Conservation (phyloP, 2,888 invertebrate genomes). For the Limnephilus marmoratus region DNA sequence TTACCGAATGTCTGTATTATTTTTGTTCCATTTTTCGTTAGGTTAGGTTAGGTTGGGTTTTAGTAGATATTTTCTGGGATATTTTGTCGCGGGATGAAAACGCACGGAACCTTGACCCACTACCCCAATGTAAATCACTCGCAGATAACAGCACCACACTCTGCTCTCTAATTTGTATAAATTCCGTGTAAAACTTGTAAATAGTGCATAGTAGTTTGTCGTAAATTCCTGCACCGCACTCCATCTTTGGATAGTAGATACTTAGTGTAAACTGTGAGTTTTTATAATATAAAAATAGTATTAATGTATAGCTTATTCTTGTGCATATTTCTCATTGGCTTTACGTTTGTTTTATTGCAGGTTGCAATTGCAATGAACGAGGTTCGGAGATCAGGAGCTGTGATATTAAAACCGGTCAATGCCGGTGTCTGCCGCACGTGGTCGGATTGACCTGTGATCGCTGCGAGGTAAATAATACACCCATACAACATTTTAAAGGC, state of each 20-base stretch:
- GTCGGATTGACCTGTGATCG: constrained; percentile 85
- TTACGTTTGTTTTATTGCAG: constrained; percentile 77
- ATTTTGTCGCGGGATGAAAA: too few relatives aligned
- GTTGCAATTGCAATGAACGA: constrained; percentile 88
- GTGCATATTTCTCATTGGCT: constrained; percentile 38
- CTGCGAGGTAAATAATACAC: constrained; percentile 80
- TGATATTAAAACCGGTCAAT: constrained; percentile 87
- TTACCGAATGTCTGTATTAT: too few relatives aligned
- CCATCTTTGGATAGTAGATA: background rate
- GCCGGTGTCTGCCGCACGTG: constrained; percentile 85
- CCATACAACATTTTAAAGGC: background rate
- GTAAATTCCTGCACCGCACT: background rate
- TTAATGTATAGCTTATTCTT: background rate
- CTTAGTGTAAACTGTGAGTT: background rate
- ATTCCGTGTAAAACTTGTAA: too few relatives aligned
- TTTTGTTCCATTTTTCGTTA: too few relatives aligned
- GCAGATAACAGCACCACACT: too few relatives aligned
- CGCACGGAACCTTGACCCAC: too few relatives aligned
- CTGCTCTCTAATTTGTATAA: too few relatives aligned
- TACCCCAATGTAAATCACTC: too few relatives aligned
- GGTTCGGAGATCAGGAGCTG: constrained; percentile 85
- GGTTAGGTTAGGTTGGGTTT: too few relatives aligned
- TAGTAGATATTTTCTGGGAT: too few relatives aligned
- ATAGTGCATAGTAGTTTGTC: background rate
- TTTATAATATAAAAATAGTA: background rate